These are phyloP conservation scores for Nesometra sesokonis DNA, from an alignment of 35 echinoderm and acorn worm genomes.

Conservation along the genomic window DNA sequence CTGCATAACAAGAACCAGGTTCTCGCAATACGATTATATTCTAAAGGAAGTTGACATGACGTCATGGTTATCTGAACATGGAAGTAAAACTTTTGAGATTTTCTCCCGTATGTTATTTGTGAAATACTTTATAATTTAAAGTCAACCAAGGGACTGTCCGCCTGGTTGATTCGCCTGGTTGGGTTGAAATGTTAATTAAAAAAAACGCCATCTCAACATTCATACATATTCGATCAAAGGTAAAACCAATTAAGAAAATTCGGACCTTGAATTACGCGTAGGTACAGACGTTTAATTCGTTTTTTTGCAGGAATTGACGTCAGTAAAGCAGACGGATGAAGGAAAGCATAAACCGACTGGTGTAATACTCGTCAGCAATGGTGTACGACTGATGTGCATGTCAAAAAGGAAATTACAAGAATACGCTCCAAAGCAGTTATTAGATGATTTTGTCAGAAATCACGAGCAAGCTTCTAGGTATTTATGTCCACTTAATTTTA, in stretches of 20 bases:
- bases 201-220: neutral
- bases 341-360: neutral
- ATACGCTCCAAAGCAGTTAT: slow-evolving; percentile 27
- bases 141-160: too few relatives aligned
- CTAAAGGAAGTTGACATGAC: too few relatives aligned
- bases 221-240: neutral
- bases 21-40: too few relatives aligned
- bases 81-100: too few relatives aligned
- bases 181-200: neutral
- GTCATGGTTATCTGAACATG: too few relatives aligned
- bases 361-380: slow-evolving; percentile 47
- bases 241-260: too few relatives aligned
- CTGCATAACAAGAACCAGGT: too few relatives aligned
- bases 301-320: slow-evolving; percentile 19
- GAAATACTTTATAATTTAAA: too few relatives aligned
- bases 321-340: slow-evolving; percentile 10
- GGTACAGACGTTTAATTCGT: neutral
- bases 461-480: slow-evolving; percentile 6
- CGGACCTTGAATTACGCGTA: neutral
- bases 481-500: neutral
- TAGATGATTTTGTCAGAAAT: slow-evolving; percentile 18
- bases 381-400: slow-evolving; percentile 41
- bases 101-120: too few relatives aligned
- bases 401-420: slow-evolving; percentile 35
- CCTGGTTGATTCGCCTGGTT: too few relatives aligned